Evolutionary conservation across 2,113 vertebrate genomes (phyloP).

Genomic region (Microcebus lehilahytsara): DNA sequence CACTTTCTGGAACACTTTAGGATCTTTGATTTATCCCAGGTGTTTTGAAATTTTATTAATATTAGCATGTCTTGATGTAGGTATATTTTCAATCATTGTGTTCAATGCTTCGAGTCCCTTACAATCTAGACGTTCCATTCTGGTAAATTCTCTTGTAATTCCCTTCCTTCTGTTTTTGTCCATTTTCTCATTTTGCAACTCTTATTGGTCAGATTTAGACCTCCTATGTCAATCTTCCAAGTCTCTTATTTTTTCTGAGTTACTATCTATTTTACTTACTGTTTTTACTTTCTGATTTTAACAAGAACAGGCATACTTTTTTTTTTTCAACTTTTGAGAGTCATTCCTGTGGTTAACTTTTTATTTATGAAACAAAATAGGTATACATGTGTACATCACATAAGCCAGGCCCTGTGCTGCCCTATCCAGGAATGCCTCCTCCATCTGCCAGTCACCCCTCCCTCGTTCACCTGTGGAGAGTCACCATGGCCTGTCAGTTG

Average conservation of each 20-base stretch:
- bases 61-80: neutral
- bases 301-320: neutral
- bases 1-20: neutral
- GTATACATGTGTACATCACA: rapidly evolving
- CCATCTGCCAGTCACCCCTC: neutral
- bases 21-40: neutral
- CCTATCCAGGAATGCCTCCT: neutral
- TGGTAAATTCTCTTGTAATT: neutral
- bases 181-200: neutral
- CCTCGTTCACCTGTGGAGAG: neutral
- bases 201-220: neutral
- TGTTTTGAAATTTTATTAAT: neutral
- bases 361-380: neutral
- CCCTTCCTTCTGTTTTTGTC: neutral
- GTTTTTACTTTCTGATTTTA: neutral
- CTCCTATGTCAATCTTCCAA: neutral
- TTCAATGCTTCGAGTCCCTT: neutral
- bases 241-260: neutral
- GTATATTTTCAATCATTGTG: neutral
- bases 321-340: neutral
- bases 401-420: neutral
- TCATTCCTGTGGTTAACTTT: neutral
- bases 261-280: neutral
- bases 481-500: neutral
- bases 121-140: neutral